phyloP scores from a whole-genome alignment of 2,113 vertebrate genomes.

The Mesembrinibis cayennensis region DNA sequence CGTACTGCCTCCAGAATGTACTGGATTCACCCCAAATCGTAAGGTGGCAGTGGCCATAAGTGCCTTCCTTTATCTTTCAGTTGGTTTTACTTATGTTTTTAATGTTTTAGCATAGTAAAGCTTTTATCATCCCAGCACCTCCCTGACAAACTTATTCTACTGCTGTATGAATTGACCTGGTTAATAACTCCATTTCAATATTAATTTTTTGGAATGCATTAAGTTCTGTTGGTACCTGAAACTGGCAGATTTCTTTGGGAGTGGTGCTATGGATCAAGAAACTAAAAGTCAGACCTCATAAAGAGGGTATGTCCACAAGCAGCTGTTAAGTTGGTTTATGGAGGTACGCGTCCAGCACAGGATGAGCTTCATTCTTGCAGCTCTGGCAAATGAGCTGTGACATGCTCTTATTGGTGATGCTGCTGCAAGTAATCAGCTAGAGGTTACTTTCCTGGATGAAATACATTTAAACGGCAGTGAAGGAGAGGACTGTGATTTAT shows the following conservation, averaged over 20 bases:
- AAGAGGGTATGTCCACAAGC: not conserved
- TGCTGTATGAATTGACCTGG: not conserved
- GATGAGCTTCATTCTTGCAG: not conserved
- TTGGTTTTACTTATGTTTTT: not conserved
- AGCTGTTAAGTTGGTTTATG: not conserved
- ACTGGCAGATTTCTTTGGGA: not conserved
- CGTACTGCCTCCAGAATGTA: not conserved
- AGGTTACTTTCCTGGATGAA: not conserved
- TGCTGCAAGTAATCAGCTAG: not conserved
- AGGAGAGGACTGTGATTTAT: not conserved
- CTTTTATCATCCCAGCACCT: not conserved
- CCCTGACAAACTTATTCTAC: not conserved
- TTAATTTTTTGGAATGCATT: not conserved
- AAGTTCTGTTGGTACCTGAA: not conserved
- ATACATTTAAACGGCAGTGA: not conserved
- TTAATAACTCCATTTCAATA: not conserved
- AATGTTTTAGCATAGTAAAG: not conserved
- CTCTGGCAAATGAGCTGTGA: conserved; percentile 20
- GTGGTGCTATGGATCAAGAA: not conserved
- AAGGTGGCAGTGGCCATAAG: not conserved
- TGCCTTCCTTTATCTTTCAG: not conserved
- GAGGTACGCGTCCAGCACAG: not conserved
- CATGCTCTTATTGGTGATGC: not conserved
- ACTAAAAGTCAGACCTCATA: not conserved
- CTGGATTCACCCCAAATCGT: not conserved